A percentile compares a stretch with the other conserved stretches of the same genome.
phyloP scores from a whole-genome alignment of 2,888 invertebrate species.

The Crossocerus cetratus region DNA sequence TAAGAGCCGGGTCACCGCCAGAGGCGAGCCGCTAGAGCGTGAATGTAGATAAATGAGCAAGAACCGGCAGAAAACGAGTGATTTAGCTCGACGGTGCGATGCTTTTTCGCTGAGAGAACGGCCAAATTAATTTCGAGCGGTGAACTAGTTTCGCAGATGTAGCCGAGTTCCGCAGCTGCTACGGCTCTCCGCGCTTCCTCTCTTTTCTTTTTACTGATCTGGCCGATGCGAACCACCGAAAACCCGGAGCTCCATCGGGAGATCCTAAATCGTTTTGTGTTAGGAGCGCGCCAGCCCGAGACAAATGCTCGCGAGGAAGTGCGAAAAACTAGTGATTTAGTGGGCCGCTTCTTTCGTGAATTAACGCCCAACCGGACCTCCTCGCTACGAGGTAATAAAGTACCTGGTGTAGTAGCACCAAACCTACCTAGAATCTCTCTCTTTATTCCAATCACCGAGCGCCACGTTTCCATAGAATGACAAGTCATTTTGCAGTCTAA shows the following conservation, averaged over 20 bases:
- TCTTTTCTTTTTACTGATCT: background rate
- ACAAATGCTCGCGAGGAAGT: constrained; percentile 22
- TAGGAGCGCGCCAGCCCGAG: constrained; percentile 4
- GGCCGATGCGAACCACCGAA: background rate
- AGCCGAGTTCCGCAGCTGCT: background rate
- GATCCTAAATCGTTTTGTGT: constrained; percentile 29
- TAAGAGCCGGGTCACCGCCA: too few species aligned
- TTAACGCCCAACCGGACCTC: constrained; percentile 1
- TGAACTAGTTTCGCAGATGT: background rate
- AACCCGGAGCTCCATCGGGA: background rate
- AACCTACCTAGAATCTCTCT: too few species aligned
- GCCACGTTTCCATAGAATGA: too few species aligned
- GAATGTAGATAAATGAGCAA: constrained; percentile 17
- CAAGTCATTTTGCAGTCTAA: too few species aligned
- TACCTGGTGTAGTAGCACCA: too few species aligned
- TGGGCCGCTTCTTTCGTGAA: constrained; percentile 7
- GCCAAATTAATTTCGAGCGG: constrained; percentile 12
- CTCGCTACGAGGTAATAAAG: background rate
- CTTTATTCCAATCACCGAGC: too few species aligned
- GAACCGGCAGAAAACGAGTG: constrained; percentile 18
- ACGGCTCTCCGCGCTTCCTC: background rate
- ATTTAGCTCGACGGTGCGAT: constrained; percentile 1
- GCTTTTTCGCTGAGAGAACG: constrained; percentile 1
- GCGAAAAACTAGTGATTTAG: constrained; percentile 19
- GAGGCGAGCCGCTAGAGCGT: background rate